A percentile compares a stretch with the other conserved stretches of the same genome.
Evolutionary conservation across 2,888 invertebrate species (phyloP).

Genomic region (Drosophila quinaria): DNA sequence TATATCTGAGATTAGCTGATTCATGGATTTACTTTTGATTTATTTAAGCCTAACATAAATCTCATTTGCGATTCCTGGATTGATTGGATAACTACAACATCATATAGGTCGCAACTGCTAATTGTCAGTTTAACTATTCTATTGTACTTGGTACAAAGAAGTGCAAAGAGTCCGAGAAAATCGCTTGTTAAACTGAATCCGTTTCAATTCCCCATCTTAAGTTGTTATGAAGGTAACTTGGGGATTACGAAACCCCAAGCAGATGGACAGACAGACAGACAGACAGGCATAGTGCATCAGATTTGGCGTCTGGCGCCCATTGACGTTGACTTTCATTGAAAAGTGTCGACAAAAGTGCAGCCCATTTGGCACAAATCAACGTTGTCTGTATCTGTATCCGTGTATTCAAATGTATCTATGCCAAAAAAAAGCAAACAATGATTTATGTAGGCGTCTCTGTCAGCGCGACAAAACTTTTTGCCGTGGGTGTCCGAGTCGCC

Average conservation of each 20-base stretch:
- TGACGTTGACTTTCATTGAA: conserved; percentile 43
- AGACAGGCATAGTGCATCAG: conserved; percentile 33
- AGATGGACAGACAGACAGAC: conserved; percentile 15
- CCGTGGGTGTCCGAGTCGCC: conserved; percentile 44
- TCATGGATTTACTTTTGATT: no score
- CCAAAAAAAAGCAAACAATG: conserved; percentile 53
- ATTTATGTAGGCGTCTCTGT: conserved; percentile 59
- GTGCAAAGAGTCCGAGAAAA: conserved; percentile 1
- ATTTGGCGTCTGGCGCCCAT: conserved; percentile 52
- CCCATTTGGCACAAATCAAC: conserved; percentile 62
- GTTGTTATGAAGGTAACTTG: conserved; percentile 19
- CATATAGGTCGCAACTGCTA: conserved; percentile 15
- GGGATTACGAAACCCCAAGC: conserved; percentile 42
- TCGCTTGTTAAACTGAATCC: not conserved
- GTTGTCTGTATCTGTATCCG: conserved; percentile 33
- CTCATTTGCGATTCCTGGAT: not conserved
- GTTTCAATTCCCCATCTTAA: conserved; percentile 22
- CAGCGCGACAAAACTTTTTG: conserved; percentile 36
- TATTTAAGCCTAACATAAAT: not conserved
- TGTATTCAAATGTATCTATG: conserved; percentile 49
- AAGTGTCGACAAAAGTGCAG: conserved; percentile 50
- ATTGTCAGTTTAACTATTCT: conserved; percentile 23
- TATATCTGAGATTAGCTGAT: not conserved
- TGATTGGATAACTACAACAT: not conserved
- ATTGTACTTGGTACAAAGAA: conserved; percentile 27